These are phyloP conservation scores for Lycorma delicatula DNA, from an alignment of 1,140 invertebrate species.

Conservation along the genomic window DNA sequence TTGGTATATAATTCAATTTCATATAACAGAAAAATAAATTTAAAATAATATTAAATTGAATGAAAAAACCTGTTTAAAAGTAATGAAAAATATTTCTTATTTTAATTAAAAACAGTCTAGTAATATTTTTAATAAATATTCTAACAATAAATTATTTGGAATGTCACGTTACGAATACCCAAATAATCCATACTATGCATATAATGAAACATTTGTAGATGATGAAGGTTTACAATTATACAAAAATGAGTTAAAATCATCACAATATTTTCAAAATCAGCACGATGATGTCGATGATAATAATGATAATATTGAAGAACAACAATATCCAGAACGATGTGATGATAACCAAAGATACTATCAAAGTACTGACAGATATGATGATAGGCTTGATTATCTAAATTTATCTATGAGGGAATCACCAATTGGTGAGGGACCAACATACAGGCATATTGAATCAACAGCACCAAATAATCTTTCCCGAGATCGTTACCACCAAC, in stretches of 20 bases:
- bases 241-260: neutral
- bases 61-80: too few relatives aligned
- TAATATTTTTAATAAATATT: too few relatives aligned
- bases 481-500: too few relatives aligned
- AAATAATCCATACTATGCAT: neutral
- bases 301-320: neutral
- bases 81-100: too few relatives aligned
- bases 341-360: neutral
- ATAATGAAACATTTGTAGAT: neutral
- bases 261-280: neutral
- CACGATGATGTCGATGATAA: neutral
- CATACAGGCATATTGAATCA: neutral
- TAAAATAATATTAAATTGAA: too few relatives aligned
- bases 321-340: neutral
- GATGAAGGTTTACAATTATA: neutral
- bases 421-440: neutral
- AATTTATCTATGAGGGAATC: neutral
- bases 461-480: neutral
- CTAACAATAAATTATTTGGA: too few relatives aligned
- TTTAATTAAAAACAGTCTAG: too few relatives aligned
- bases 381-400: neutral
- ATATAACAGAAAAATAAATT: too few relatives aligned
- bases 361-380: conserved; percentile 1
- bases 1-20: too few relatives aligned
- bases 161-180: neutral